phyloP scores from a whole-genome alignment of 2,888 invertebrate genomes.

The Chrysina gloriosa region DNA sequence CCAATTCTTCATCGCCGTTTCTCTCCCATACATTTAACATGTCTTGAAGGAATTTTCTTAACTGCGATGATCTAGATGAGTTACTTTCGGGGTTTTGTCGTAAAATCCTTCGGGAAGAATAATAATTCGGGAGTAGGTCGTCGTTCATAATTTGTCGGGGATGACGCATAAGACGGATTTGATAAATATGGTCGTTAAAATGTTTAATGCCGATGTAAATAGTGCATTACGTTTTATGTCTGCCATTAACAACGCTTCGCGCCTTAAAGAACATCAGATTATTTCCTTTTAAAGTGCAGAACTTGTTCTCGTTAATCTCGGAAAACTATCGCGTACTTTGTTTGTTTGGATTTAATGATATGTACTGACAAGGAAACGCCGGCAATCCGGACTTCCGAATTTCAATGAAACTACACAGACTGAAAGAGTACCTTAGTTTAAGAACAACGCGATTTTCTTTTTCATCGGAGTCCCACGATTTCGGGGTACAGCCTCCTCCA shows the following conservation, averaged over 20 bases:
- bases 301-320: background rate
- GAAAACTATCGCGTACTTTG: background rate
- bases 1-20: background rate
- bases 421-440: no score
- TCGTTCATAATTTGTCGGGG: no score
- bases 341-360: no score
- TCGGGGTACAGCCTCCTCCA: no score
- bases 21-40: background rate
- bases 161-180: background rate
- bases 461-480: no score
- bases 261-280: background rate
- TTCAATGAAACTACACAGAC: no score
- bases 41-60: background rate
- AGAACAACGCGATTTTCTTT: no score
- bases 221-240: background rate
- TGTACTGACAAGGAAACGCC: no score
- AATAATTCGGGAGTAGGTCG: no score
- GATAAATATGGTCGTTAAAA: background rate
- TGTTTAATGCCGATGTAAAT: background rate
- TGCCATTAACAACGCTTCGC: slow-evolving; percentile 10
- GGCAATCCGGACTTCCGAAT: no score
- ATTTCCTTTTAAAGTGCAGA: background rate
- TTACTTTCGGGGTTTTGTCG: background rate
- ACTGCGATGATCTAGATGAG: background rate
- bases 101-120: no score